Conservation (phyloP, 64 coral and sea anemone genomes). For the Actinia tenebrosa region DNA sequence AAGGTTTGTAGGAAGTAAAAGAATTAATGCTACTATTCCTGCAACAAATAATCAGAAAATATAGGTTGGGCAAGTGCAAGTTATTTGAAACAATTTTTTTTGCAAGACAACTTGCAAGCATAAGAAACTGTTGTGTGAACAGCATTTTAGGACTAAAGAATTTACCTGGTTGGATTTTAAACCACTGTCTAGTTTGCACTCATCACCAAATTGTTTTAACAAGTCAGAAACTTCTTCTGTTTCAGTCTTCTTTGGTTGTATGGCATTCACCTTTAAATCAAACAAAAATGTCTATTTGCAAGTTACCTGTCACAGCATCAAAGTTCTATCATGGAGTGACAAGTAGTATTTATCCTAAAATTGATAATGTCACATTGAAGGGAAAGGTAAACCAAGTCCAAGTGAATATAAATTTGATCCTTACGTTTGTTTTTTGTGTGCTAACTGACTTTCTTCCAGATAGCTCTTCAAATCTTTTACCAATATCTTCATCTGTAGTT, state of each 20-base stretch:
- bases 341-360: too few species aligned
- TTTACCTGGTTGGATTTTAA: constrained; percentile 8
- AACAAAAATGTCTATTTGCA: background rate
- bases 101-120: too few species aligned
- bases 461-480: constrained; percentile 59
- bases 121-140: too few species aligned
- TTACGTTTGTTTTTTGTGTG: constrained; percentile 47
- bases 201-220: constrained; percentile 58
- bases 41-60: too few species aligned
- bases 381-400: too few species aligned
- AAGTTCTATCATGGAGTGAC: too few species aligned
- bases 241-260: constrained; percentile 60
- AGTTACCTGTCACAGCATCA: too few species aligned
- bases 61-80: too few species aligned
- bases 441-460: constrained; percentile 50
- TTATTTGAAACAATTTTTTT: too few species aligned
- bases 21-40: too few species aligned
- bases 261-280: constrained; percentile 45
- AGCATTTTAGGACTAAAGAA: background rate
- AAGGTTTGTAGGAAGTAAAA: too few species aligned
- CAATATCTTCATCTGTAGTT: constrained; percentile 57
- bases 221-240: constrained; percentile 58
- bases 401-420: background rate
- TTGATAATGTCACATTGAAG: too few species aligned
- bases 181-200: constrained; percentile 34